Base-by-base conservation (phyloP, 2,888 invertebrate genomes). In the Ametastegia equiseti region DNA sequence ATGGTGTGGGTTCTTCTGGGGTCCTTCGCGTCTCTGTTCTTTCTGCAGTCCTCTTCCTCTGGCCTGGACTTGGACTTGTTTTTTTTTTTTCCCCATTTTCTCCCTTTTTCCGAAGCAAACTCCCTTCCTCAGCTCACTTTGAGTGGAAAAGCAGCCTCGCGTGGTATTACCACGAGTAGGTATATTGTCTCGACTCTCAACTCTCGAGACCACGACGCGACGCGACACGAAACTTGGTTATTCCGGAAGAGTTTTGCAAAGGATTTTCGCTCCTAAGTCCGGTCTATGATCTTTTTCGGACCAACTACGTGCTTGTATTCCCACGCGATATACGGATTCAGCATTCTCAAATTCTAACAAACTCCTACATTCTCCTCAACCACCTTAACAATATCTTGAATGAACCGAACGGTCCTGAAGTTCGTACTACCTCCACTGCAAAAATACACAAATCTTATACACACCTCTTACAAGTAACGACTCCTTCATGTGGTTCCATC, bases 261-360 rank as follows among this genome's bases (percentile, higher is more conserved):
- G 90, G 90, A 91, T 91, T 89, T 89, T 83, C 84, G 82, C 87
- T 88, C 88, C 30, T 90, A 90, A 90, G 90, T 90, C 90, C 89
- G 90, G 89, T 90, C 90, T 88, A 89, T 89, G 90, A 91, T 90
- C 90, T 90, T 91, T 91, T 86, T 89, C 88, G 87, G 90, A 87
- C 89, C n/a, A 90, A 91, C 88, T 91, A 91, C 90, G 90, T 90
- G 90, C 90, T 88, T 89, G 90, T 90, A 90, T 90, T 90, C 90
- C 88, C 89, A 89, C 90, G 67, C 54, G 36, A 19, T n/a, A 54
- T 73, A 19, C 75, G 71, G 71, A 71, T 47, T 36, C 50, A n/a
- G 33, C 54, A 54, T 36, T 36, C 71, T 45, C 15, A 71, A 47
- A 45, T 30, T 19, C 45, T 27, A 3, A 1, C 30, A 45, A 6